Percentiles rank a stretch among this genome's conserved stretches.
phyloP scores from a whole-genome alignment of 1,140 invertebrate species.

The Drosophila sucinea region DNA sequence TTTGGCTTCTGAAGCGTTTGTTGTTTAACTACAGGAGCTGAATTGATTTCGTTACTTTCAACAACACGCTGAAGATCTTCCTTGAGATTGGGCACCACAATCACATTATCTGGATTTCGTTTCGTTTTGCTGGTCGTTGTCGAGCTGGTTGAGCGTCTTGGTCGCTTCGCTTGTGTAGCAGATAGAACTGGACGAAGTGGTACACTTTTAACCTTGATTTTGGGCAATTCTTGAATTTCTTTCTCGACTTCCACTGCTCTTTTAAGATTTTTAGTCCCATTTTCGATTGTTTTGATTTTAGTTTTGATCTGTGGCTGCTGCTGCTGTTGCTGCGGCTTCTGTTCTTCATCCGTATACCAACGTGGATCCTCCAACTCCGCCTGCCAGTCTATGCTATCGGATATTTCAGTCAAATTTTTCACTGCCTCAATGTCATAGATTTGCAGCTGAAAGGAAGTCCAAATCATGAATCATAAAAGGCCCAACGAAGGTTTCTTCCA shows the following conservation, averaged over 20 bases:
- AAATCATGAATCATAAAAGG: neutral
- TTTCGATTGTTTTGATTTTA: conserved; percentile 53
- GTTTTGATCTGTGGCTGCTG: conserved; percentile 15
- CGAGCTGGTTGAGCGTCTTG: neutral
- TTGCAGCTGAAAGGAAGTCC: conserved; percentile 27
- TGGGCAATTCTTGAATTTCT: neutral
- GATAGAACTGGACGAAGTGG: conserved; percentile 38
- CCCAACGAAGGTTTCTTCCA: too few species aligned
- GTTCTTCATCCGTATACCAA: conserved; percentile 57
- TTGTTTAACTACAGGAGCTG: neutral
- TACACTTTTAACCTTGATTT: conserved; percentile 4
- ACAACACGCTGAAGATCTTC: conserved; percentile 35
- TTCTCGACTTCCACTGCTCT: conserved; percentile 9
- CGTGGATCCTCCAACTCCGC: conserved; percentile 72
- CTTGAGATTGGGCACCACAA: conserved; percentile 31
- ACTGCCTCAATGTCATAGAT: conserved; percentile 64
- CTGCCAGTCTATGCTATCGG: conserved; percentile 53
- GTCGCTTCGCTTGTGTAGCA: conserved; percentile 44
- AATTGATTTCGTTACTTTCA: neutral
- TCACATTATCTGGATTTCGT: conserved; percentile 11
- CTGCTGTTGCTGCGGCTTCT: neutral
- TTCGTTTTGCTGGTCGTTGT: conserved; percentile 28
- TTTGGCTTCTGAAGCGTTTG: neutral
- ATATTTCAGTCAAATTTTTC: neutral
- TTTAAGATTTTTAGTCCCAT: conserved; percentile 23